Conservation (phyloP, 2,797 vertebrate species). For the Pseudochromis fuscus region DNA sequence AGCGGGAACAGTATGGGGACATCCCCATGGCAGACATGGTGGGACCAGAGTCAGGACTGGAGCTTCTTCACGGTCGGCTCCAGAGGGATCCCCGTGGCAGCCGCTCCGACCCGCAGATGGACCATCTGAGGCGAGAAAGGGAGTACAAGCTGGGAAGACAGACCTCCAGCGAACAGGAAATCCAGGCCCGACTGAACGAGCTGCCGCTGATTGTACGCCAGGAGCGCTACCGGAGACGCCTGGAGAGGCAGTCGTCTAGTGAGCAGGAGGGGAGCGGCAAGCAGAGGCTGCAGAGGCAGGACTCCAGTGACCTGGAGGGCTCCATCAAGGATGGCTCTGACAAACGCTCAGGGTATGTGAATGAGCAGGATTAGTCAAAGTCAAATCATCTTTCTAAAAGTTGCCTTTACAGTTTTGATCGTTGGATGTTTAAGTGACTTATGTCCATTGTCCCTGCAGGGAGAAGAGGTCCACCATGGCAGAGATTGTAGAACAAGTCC, state of each 20-base stretch:
- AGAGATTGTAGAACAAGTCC: constrained; percentile 94
- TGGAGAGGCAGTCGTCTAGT: constrained; percentile 87
- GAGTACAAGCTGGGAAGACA: constrained; percentile 86
- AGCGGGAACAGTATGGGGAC: constrained; percentile 77
- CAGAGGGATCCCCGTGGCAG: constrained; percentile 86
- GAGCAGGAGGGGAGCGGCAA: constrained; percentile 88
- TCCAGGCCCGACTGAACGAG: constrained; percentile 85
- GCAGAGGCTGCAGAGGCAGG: constrained; percentile 88
- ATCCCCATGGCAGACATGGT: constrained; percentile 81
- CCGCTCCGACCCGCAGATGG: constrained; percentile 85
- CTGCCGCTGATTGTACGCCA: constrained; percentile 83
- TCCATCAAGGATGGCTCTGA: constrained; percentile 86
- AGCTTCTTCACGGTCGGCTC: constrained; percentile 82
- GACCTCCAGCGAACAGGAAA: constrained; percentile 85
- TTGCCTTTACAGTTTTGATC: constrained; percentile 26
- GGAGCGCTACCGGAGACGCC: constrained; percentile 84
- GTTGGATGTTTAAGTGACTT: constrained; percentile 49
- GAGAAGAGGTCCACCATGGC: constrained; percentile 90
- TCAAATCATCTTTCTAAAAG: constrained; percentile 32
- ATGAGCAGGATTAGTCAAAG: constrained; percentile 15
- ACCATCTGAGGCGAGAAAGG: constrained; percentile 86
- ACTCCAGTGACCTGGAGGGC: constrained; percentile 90
- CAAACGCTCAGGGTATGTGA: constrained; percentile 84
- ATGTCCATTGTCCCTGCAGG: constrained; percentile 68
- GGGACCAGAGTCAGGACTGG: constrained; percentile 83